Percentiles rank a stretch among this genome's conserved stretches.
These are phyloP conservation scores for Diachasmimorpha longicaudata DNA, from an alignment of 1,140 invertebrate species.

Conservation along the genomic window DNA sequence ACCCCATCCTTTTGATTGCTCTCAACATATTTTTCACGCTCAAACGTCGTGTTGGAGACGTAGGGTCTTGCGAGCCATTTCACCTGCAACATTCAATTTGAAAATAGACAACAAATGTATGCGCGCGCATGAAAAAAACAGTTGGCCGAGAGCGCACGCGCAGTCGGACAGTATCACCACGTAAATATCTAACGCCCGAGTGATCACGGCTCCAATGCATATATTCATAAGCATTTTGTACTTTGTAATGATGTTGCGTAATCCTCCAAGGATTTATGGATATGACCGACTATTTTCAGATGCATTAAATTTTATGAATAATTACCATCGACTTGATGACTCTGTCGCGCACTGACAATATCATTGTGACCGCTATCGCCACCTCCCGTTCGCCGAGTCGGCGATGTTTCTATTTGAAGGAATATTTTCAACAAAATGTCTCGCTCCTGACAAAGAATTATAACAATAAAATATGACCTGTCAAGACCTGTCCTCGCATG, in stretches of 20 bases:
- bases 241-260: not conserved
- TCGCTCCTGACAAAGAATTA: too few species aligned
- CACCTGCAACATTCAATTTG: constrained; percentile 12
- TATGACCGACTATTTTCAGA: not conserved
- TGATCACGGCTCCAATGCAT: not conserved
- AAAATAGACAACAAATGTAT: not conserved
- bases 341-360: not conserved
- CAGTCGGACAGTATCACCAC: not conserved
- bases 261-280: not conserved
- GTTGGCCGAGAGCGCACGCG: not conserved
- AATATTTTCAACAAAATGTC: not conserved
- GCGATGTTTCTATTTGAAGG: not conserved
- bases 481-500: too few species aligned
- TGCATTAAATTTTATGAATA: constrained; percentile 3
- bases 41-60: constrained; percentile 13
- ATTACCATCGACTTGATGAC: not conserved
- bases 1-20: constrained; percentile 43
- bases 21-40: constrained; percentile 42
- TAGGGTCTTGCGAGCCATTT: constrained; percentile 13
- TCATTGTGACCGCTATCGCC: constrained; percentile 3
- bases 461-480: too few species aligned
- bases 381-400: not conserved
- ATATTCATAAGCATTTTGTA: not conserved
- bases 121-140: not conserved
- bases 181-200: not conserved